phyloP scores from a whole-genome alignment of 2,797 vertebrate species.

The Yasuhikotakia modesta region DNA sequence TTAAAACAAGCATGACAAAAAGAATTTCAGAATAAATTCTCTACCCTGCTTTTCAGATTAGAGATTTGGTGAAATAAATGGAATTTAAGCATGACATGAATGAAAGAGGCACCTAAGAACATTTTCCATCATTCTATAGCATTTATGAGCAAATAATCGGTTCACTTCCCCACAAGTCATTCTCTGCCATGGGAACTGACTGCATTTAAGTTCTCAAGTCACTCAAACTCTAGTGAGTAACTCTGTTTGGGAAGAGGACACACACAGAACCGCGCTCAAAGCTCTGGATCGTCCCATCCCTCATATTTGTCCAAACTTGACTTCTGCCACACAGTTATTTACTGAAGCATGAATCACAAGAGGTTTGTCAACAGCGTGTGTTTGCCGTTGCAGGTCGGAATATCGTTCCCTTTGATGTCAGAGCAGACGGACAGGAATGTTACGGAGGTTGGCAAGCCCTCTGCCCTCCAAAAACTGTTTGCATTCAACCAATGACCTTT shows the following conservation, averaged over 20 bases:
- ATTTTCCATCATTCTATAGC: background rate
- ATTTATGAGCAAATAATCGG: background rate
- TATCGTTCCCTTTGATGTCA: constrained; percentile 37
- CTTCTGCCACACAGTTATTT: constrained; percentile 54
- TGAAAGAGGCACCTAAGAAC: too few species aligned
- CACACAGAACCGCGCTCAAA: constrained; percentile 4
- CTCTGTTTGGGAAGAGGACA: constrained; percentile 35
- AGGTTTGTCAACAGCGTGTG: constrained; percentile 55
- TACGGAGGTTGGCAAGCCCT: background rate
- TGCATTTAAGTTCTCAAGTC: constrained; percentile 54
- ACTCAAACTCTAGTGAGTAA: constrained; percentile 52
- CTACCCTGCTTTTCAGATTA: too few species aligned
- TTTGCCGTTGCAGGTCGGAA: constrained; percentile 50
- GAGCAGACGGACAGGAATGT: constrained; percentile 42
- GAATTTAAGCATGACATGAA: too few species aligned
- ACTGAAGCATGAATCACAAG: constrained; percentile 58
- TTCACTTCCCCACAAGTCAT: background rate
- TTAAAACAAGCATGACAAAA: too few species aligned
- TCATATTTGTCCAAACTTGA: constrained; percentile 45
- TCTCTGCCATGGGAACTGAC: constrained; percentile 51
- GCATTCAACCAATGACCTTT: constrained; percentile 40
- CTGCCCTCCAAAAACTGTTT: constrained; percentile 3
- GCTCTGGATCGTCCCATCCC: constrained; percentile 15
- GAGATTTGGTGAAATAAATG: too few species aligned
- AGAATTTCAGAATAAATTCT: too few species aligned